Percentiles rank a stretch among this genome's conserved stretches.
Conservation (phyloP, 2,888 invertebrate genomes). For the Ellobium chinense region DNA sequence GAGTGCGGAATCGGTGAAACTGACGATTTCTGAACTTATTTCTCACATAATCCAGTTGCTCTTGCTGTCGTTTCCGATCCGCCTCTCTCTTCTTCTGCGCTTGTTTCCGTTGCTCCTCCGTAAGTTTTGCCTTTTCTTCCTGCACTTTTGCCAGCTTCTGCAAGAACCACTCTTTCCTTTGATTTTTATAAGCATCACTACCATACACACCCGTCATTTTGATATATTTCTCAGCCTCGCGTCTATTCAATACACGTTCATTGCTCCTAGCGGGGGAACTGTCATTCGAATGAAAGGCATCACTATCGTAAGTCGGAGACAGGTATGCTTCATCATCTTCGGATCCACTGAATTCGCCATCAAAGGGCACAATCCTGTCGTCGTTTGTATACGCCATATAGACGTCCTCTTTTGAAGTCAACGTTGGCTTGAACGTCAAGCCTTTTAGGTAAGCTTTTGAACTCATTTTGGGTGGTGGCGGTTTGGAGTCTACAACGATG, state of each 20-base stretch:
- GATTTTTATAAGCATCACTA: slow-evolving; percentile 48
- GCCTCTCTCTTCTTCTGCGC: slow-evolving; percentile 50
- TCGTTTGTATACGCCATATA: slow-evolving; percentile 56
- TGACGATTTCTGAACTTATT: slow-evolving; percentile 64
- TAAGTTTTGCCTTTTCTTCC: slow-evolving; percentile 51
- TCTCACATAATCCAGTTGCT: slow-evolving; percentile 57
- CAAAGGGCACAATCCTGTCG: slow-evolving; percentile 44
- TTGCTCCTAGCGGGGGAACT: slow-evolving; percentile 46
- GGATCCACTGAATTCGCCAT: slow-evolving; percentile 25
- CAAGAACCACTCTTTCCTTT: slow-evolving; percentile 61
- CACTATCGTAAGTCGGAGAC: neutral
- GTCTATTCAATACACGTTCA: slow-evolving; percentile 56
- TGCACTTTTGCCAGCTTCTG: slow-evolving; percentile 61
- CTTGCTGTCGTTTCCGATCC: slow-evolving; percentile 42
- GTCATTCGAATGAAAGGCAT: slow-evolving; percentile 40
- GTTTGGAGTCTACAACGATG: neutral
- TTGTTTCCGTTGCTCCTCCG: slow-evolving; percentile 53
- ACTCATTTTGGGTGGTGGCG: neutral
- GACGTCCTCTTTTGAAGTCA: slow-evolving; percentile 53
- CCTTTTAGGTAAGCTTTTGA: slow-evolving; percentile 36
- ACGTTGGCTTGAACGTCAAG: slow-evolving; percentile 50
- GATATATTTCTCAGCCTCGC: slow-evolving; percentile 60
- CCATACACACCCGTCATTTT: slow-evolving; percentile 65
- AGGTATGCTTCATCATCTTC: slow-evolving; percentile 34
- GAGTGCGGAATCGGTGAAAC: slow-evolving; percentile 66